Evolutionary conservation across 2,888 invertebrate genomes (phyloP).

Genomic region (Nezara viridula): DNA sequence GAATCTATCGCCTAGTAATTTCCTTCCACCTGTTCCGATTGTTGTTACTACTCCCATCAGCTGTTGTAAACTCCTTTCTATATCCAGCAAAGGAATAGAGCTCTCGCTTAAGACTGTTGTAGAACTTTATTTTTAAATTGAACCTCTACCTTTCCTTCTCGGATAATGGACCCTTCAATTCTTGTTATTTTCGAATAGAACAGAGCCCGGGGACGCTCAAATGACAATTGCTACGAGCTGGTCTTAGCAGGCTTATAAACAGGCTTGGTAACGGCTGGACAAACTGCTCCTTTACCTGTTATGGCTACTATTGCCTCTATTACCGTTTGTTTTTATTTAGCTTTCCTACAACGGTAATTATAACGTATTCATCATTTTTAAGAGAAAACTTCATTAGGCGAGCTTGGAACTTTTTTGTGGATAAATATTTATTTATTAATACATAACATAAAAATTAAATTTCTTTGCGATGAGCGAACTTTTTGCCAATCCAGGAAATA

Average conservation of each 20-base stretch:
- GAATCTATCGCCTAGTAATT: background rate
- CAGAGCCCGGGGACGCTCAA: background rate
- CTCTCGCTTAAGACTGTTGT: background rate
- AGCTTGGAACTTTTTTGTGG: too few species aligned
- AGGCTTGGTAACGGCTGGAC: background rate
- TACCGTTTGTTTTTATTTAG: background rate
- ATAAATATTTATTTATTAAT: too few species aligned
- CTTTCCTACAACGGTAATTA: background rate
- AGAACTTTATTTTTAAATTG: constrained; percentile 30
- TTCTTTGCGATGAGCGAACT: too few species aligned
- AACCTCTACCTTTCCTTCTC: constrained; percentile 8
- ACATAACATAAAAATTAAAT: too few species aligned
- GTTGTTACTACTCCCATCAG: background rate
- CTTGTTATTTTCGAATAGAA: constrained; percentile 39
- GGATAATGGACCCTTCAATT: constrained; percentile 15
- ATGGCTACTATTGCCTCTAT: background rate
- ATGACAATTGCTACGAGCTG: constrained; percentile 6
- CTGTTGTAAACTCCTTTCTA: constrained; percentile 2
- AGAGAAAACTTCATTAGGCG: too few species aligned
- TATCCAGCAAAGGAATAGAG: background rate
- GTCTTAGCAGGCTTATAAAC: background rate
- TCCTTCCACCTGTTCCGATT: background rate
- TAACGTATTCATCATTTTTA: background rate
- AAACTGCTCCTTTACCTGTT: background rate
- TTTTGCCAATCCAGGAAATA: too few species aligned